phyloP scores from a whole-genome alignment of 2,113 vertebrate species.

The Oryctolagus cuniculus region DNA sequence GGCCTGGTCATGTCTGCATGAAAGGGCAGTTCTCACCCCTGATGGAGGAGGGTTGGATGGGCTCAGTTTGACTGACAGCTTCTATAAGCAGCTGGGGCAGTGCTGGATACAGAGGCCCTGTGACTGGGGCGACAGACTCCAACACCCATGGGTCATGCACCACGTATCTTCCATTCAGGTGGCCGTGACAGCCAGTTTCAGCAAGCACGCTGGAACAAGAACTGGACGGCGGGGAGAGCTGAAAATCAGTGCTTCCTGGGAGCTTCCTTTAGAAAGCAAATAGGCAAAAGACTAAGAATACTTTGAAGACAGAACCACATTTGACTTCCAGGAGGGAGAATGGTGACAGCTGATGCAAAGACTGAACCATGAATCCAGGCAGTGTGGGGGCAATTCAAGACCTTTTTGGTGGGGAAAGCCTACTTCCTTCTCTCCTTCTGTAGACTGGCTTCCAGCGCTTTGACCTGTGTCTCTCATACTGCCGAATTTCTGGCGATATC shows the following conservation, averaged over 20 bases:
- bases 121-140: rapidly evolving
- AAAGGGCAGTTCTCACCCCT: background rate
- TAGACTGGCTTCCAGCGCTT: background rate
- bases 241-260: background rate
- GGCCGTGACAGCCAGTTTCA: background rate
- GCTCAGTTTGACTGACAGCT: background rate
- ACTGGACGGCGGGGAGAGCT: background rate
- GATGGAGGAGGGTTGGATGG: background rate
- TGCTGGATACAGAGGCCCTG: background rate
- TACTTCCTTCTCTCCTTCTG: background rate
- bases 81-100: background rate
- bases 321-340: background rate
- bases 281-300: background rate
- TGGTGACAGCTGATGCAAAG: background rate
- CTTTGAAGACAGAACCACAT: background rate
- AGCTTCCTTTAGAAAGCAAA: background rate
- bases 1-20: background rate
- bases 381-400: background rate
- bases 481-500: background rate
- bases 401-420: background rate
- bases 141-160: rapidly evolving
- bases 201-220: background rate
- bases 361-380: background rate
- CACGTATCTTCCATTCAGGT: background rate
- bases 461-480: background rate